Percentiles rank a stretch among this genome's conserved stretches.
Evolutionary conservation across 2,888 invertebrate genomes (phyloP).

Genomic region (Phorcus lineatus): DNA sequence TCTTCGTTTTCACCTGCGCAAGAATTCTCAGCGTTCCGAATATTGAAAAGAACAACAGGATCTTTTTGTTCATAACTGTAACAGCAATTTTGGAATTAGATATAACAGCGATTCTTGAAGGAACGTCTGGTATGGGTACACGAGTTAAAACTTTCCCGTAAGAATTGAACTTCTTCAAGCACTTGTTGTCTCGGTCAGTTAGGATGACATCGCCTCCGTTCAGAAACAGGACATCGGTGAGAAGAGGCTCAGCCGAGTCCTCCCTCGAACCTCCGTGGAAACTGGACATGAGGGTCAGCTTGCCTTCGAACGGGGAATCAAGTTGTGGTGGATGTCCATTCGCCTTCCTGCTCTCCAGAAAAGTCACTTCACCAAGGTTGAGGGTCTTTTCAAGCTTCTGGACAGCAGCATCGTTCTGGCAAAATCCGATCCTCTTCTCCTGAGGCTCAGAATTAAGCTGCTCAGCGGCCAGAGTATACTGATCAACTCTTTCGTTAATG

Average conservation of each 20-base stretch:
- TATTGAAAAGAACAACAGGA: conserved; percentile 37
- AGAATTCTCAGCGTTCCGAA: conserved; percentile 17
- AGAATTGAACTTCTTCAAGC: conserved; percentile 42
- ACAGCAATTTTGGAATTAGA: conserved; percentile 39
- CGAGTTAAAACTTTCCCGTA: conserved; percentile 41
- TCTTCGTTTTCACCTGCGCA: not conserved
- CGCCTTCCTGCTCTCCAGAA: not conserved
- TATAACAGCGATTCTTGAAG: conserved; percentile 37
- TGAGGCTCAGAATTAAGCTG: not conserved
- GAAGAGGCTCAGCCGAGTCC: conserved; percentile 36
- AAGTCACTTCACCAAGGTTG: not conserved
- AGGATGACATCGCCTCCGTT: conserved; percentile 40
- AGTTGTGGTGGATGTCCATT: not conserved
- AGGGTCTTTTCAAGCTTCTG: not conserved
- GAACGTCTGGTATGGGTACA: conserved; percentile 37
- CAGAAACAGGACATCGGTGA: conserved; percentile 39
- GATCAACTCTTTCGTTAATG: not conserved
- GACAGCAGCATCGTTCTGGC: not conserved
- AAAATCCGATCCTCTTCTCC: not conserved
- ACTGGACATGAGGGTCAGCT: conserved; percentile 30
- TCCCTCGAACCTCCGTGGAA: conserved; percentile 41
- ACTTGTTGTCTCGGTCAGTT: conserved; percentile 42
- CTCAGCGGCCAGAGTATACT: not conserved
- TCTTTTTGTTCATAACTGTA: conserved; percentile 39
- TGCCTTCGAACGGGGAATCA: not conserved